phyloP scores from a whole-genome alignment of 2,113 vertebrate species.

The Excalfactoria chinensis region DNA sequence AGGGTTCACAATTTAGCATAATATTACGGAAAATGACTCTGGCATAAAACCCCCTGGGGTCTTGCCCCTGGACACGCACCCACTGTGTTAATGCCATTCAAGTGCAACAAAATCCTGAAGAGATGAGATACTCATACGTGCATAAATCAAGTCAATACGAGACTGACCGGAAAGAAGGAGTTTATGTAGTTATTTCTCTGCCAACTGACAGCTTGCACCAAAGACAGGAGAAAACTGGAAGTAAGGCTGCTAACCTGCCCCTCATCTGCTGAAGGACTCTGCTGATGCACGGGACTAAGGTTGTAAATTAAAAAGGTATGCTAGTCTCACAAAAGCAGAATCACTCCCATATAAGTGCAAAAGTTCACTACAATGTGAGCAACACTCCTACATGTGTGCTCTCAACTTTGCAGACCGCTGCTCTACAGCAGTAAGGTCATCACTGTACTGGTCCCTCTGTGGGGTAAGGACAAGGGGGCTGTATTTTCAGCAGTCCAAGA shows the following conservation, averaged over 20 bases:
- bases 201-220: background rate
- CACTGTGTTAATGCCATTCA: background rate
- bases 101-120: background rate
- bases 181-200: too few species aligned
- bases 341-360: background rate
- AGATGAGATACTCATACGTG: too few species aligned
- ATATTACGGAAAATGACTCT: background rate
- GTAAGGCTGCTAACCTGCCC: background rate
- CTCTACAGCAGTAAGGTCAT: background rate
- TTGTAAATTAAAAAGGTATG: background rate
- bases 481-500: background rate
- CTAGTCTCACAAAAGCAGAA: background rate
- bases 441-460: background rate
- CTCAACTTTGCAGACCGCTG: background rate
- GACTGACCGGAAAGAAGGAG: too few species aligned
- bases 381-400: rapidly evolving
- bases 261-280: too few species aligned
- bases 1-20: background rate
- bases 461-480: background rate
- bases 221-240: background rate
- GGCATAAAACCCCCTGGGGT: background rate
- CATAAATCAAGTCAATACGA: background rate
- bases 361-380: background rate
- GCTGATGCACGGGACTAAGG: background rate
- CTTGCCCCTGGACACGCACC: background rate